These are phyloP conservation scores for Ethmia dodecea DNA, from an alignment of 2,888 invertebrate genomes.

Conservation along the genomic window DNA sequence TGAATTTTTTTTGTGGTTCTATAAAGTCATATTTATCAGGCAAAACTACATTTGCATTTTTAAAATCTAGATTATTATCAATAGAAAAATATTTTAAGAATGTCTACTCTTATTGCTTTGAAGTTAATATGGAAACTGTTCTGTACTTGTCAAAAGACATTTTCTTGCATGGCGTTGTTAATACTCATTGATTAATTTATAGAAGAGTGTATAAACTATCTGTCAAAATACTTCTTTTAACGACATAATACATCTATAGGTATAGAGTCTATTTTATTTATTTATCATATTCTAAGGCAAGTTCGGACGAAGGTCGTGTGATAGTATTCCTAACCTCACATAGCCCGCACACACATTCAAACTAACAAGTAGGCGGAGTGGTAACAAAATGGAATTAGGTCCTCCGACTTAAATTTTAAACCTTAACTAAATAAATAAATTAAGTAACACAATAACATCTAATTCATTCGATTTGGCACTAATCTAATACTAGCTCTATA, in stretches of 20 bases:
- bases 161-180: background rate
- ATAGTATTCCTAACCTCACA: conserved; percentile 8
- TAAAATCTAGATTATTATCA: background rate
- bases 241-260: background rate
- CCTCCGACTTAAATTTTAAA: conserved; percentile 31
- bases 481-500: conserved; percentile 45
- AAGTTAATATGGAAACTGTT: no score
- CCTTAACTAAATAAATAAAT: conserved; percentile 54
- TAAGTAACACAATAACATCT: conserved; percentile 56
- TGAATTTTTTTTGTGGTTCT: no score
- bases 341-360: conserved; percentile 18
- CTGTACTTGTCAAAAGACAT: no score
- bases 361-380: conserved; percentile 55
- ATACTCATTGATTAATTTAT: background rate
- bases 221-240: conserved; percentile 10
- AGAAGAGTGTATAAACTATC: conserved; percentile 4
- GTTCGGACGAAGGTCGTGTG: conserved; percentile 17
- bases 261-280: background rate
- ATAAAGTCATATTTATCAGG: no score
- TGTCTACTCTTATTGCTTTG: background rate
- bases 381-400: conserved; percentile 43
- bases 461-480: conserved; percentile 64
- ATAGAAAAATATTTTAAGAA: background rate
- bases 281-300: conserved; percentile 12
- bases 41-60: no score